Percentiles rank a stretch among this genome's conserved stretches.
phyloP scores from a whole-genome alignment of 1,140 invertebrate genomes.

The Lordiphosa collinella region DNA sequence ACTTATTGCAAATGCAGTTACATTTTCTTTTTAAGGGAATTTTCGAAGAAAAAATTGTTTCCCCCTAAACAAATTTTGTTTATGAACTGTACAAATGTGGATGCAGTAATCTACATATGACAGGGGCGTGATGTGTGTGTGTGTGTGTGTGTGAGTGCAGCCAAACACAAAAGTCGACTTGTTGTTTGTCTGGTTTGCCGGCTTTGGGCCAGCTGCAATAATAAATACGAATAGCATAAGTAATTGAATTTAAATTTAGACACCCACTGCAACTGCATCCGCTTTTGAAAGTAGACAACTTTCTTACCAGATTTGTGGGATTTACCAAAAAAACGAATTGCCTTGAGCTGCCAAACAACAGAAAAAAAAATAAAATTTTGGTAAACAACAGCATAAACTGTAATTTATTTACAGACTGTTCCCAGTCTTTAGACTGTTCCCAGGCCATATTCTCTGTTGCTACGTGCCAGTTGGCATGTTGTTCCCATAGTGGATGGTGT shows the following conservation, averaged over 20 bases:
- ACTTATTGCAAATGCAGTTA: too few relatives aligned
- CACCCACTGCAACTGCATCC: constrained; percentile 61
- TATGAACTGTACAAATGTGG: constrained; percentile 3
- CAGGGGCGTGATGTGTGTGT: background rate
- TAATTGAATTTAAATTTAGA: constrained; percentile 71
- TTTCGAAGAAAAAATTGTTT: too few relatives aligned
- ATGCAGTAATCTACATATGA: constrained; percentile 18
- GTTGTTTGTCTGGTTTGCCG: constrained; percentile 67
- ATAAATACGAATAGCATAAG: constrained; percentile 54
- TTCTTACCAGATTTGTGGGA: constrained; percentile 1
- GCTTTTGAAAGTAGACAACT: constrained; percentile 9
- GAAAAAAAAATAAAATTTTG: constrained; percentile 6
- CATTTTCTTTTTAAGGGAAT: too few relatives aligned
- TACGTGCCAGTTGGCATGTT: constrained; percentile 60
- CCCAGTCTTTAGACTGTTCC: constrained; percentile 22
- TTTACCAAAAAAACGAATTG: background rate
- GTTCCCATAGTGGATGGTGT: constrained; percentile 9
- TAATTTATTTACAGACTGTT: too few relatives aligned
- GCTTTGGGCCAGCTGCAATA: constrained; percentile 66
- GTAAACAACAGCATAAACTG: constrained; percentile 55
- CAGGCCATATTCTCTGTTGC: constrained; percentile 41
- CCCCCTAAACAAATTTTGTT: too few relatives aligned
- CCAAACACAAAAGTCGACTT: constrained; percentile 11
- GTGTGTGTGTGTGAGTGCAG: constrained; percentile 1
- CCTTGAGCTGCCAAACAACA: constrained; percentile 18